These are phyloP conservation scores for Drosophila lini DNA, from an alignment of 1,140 invertebrate genomes.

Conservation along the genomic window DNA sequence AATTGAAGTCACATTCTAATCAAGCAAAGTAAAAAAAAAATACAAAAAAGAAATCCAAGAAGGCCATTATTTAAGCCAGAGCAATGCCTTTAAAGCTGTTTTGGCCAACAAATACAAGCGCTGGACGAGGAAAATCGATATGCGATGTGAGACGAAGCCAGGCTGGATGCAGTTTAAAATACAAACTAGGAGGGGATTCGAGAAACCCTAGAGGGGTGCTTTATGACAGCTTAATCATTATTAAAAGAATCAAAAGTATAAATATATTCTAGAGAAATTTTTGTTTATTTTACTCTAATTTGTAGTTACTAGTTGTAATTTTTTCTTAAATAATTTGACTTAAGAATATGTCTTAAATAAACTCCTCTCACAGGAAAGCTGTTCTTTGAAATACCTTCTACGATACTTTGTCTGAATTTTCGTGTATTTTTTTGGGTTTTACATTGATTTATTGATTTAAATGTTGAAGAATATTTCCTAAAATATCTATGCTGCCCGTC, in stretches of 20 bases:
- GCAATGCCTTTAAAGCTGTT: slow-evolving; percentile 16
- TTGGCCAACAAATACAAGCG: slow-evolving; percentile 5
- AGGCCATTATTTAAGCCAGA: background rate
- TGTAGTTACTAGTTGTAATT: no score
- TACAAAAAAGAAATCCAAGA: background rate
- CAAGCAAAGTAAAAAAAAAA: slow-evolving; percentile 10
- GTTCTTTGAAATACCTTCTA: background rate
- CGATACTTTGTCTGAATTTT: background rate
- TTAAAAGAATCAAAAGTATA: background rate
- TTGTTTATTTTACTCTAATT: no score
- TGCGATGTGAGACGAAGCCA: background rate
- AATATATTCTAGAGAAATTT: no score
- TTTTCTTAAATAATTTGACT: no score
- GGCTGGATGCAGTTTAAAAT: slow-evolving; percentile 1
- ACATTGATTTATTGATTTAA: background rate
- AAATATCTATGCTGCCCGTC: background rate
- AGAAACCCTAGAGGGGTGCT: background rate
- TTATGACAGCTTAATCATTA: background rate
- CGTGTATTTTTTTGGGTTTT: background rate
- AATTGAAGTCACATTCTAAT: slow-evolving; percentile 56
- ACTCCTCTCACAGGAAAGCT: no score
- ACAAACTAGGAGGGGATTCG: background rate
- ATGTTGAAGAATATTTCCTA: background rate
- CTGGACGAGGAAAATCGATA: background rate
- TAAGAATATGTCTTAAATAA: no score